Evolutionary conservation across 2,888 invertebrate species (phyloP).

Genomic region (Tricholauxania praeusta): DNA sequence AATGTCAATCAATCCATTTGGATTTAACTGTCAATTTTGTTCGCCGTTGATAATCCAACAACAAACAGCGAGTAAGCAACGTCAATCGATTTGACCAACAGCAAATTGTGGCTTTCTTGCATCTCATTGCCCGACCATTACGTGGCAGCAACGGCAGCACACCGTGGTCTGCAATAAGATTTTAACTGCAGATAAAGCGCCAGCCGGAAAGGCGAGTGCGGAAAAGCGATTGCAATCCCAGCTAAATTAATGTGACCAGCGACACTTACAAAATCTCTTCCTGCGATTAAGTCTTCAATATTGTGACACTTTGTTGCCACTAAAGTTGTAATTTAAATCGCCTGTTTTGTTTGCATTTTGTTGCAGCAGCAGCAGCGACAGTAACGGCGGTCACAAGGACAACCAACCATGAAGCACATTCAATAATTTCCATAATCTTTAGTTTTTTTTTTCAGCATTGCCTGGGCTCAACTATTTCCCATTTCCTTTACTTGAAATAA

Average conservation of each 20-base stretch:
- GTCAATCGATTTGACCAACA: background rate
- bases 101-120: slow-evolving; percentile 7
- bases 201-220: slow-evolving; percentile 20
- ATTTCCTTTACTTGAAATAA: slow-evolving; percentile 14
- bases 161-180: slow-evolving; percentile 23
- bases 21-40: slow-evolving; percentile 21
- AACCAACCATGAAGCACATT: slow-evolving; percentile 8
- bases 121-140: too few relatives aligned
- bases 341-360: slow-evolving; percentile 2
- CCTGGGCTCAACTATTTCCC: slow-evolving; percentile 14
- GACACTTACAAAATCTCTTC: slow-evolving; percentile 32
- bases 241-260: slow-evolving; percentile 12
- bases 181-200: slow-evolving; percentile 30
- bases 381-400: background rate
- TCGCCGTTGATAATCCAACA: slow-evolving; percentile 5
- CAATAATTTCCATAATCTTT: background rate
- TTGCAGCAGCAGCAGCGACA: background rate
- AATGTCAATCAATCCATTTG: slow-evolving; percentile 20
- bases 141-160: too few relatives aligned
- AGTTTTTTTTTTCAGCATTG: background rate
- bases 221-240: slow-evolving; percentile 16
- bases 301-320: slow-evolving; percentile 35
- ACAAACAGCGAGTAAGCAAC: background rate
- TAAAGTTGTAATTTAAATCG: slow-evolving; percentile 33
- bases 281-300: slow-evolving; percentile 37